phyloP scores from a whole-genome alignment of 1,140 invertebrate species.

The Cydia fagiglandana region DNA sequence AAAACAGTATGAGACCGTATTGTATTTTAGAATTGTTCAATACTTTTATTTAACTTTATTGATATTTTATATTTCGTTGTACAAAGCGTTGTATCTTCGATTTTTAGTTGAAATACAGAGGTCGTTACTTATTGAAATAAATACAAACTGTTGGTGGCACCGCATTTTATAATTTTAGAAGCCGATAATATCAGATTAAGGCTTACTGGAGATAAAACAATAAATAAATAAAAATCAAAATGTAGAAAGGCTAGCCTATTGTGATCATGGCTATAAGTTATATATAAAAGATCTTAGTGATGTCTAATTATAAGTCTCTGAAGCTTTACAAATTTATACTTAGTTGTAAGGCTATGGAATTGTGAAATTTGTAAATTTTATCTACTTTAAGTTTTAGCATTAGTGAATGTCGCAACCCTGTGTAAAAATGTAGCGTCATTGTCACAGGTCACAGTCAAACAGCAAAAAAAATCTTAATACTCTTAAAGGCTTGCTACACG shows the following conservation, averaged over 20 bases:
- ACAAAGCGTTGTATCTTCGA: no score
- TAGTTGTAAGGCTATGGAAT: conserved; percentile 7
- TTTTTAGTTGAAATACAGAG: no score
- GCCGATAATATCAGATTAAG: neutral
- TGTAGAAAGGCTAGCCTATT: neutral
- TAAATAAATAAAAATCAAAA: neutral
- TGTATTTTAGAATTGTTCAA: no score
- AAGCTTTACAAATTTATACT: conserved; percentile 17
- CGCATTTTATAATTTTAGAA: no score
- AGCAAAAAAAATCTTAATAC: neutral
- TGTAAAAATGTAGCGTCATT: neutral
- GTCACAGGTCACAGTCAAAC: neutral
- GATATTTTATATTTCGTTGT: no score
- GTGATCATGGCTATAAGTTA: neutral
- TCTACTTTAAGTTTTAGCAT: neutral
- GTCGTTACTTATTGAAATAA: no score
- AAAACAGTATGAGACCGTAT: no score
- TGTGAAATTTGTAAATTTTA: conserved; percentile 1
- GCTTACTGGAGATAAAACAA: neutral
- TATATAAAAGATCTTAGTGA: neutral
- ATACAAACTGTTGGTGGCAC: no score
- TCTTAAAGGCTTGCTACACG: no score
- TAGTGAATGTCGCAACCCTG: neutral
- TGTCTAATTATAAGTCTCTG: neutral
- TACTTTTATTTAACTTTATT: no score